Evolutionary conservation across 2,113 vertebrate species (phyloP), one percentile per base, ranked within the genome.

Genomic region (Pipra filicauda): DNA sequence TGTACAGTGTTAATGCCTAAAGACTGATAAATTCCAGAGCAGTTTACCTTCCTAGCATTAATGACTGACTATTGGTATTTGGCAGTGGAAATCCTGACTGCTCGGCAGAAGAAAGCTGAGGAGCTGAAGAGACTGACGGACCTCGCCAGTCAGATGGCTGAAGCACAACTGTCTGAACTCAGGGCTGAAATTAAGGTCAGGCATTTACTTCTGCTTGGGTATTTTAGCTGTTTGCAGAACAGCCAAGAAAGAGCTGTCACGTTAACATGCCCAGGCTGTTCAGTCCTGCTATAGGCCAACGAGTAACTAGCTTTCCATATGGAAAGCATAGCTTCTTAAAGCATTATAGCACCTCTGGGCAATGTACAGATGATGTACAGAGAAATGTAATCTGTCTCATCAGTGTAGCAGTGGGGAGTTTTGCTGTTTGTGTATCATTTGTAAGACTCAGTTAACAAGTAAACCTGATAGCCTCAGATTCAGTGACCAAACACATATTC

Each of bases 161-260:
- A 98, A 96, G 96, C 96, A 81, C 98, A 98, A 96, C 96, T 98
- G 73, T 95, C 98, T 27, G 98, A 98, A 94, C 98, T 98, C 95
- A 97, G 98, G 95, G 98, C 98, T 46, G 98, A 98, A 97, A 98
- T 98, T 91, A 98, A 98, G 98, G 98, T 98, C 78, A 95, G 97
- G 58, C 82, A 20, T 89, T 94, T 16, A 15, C 70, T 93, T 91
- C 78, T 88, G 17, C 64, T 92, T 52, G 28, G 14, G 8, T 67
- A 8, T 93, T 87, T 70, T 59, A 69, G 48, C 52, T 28, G 17
- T 75, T 46, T 54, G 23, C 27, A 46, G 46, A 58, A 74, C 46
- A 43, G 55, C 58, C 16, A 27, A 39, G 52, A n/a, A 52, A 37
- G 51, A 44, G 55, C 21, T 92, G 65, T 86, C 58, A 18, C 3